Evolutionary conservation across 2,888 invertebrate species (phyloP), one percentile per base, ranked within the genome.

Genomic region (Pegoplata infirma): DNA sequence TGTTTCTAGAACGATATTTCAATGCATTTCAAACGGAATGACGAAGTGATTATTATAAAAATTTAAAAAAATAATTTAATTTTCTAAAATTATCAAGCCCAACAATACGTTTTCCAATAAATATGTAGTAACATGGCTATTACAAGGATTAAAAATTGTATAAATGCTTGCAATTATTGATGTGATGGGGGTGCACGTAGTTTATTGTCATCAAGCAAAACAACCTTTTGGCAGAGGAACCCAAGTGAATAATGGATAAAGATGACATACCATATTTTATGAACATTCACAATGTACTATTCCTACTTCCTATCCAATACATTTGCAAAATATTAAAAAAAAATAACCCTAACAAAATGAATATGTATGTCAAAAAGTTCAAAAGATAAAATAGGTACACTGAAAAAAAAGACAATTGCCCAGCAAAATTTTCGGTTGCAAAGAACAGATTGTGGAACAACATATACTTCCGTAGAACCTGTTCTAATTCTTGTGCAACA

Each of bases 151-250:
- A 40, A 56, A 68, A 74, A 36, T 51, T 67, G 25, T 55, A 53
- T 68, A 53, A 61, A 68, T 68, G 8, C 19, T 28, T 68, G 49
- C 21, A 56, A 63, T 68, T 75, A 68, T 55, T 61, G n/a, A 16
- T 40, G 55, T 56, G 61, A 56, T 25, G 55, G 56, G 40, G 49
- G 40, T 12, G n/a, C 75, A 75, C 63, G 68, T 68, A 75, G 49
- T 49, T 56, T 44, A 68, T 75, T 75, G 25, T 67, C 53, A 68
- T 55, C 67, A 53, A 16, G 25, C 44, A 21, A 63, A n/a, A n/a
- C n/a, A n/a, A n/a, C n/a, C 55, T 63, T 75, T 55, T 68, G 49
- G 44, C 32, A 47, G 40, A 25, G 21, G 8, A 55, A 25, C 21
- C 40, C 63, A 68, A 16, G 19, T 61, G 49, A 75, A 56, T 21